These are phyloP conservation scores for Suricata suricatta DNA, from an alignment of 2,113 vertebrate genomes.

Conservation along the genomic window DNA sequence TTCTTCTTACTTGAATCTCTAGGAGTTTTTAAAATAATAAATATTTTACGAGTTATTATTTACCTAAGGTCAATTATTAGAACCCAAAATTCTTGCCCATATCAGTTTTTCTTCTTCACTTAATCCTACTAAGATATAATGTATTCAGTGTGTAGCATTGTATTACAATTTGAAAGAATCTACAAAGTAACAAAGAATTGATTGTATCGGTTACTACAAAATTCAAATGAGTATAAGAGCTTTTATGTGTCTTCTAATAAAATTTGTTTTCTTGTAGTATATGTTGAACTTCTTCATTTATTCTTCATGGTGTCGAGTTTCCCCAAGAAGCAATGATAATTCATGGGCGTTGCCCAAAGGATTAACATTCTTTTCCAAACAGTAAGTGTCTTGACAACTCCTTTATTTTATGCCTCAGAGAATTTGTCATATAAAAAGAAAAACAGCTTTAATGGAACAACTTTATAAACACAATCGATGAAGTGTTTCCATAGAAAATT, in stretches of 20 bases:
- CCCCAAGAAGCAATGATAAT: background rate
- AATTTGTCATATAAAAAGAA: background rate
- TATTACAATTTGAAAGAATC: background rate
- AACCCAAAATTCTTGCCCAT: background rate
- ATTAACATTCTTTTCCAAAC: background rate
- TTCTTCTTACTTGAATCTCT: background rate
- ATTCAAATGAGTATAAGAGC: background rate
- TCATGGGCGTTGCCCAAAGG: background rate
- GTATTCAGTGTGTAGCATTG: background rate
- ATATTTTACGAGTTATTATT: background rate
- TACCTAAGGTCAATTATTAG: background rate
- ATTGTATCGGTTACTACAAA: background rate
- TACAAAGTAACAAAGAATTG: background rate
- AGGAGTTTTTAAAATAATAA: background rate
- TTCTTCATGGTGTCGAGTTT: background rate
- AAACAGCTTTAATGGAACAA: background rate
- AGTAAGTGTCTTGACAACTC: background rate
- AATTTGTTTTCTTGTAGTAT: background rate
- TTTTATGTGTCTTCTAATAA: background rate
- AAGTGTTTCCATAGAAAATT: background rate
- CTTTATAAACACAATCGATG: background rate
- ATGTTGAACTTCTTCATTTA: background rate
- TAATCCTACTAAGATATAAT: background rate
- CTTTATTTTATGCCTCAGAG: background rate
- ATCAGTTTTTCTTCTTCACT: background rate